Conservation (phyloP, 2,797 vertebrate species). For the Acrocephalus scirpaceus region DNA sequence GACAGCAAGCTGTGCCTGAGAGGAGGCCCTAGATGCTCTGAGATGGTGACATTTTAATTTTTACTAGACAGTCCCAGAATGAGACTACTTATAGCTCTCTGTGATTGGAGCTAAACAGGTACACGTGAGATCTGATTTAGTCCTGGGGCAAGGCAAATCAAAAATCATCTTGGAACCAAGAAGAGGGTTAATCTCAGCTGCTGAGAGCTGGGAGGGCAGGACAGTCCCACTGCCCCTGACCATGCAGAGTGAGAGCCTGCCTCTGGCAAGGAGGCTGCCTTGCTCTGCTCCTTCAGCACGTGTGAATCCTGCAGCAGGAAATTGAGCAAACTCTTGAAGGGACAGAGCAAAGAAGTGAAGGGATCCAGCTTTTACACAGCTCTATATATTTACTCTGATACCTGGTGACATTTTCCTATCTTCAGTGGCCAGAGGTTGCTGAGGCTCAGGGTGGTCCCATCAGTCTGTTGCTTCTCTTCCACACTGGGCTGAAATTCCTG, state of each 20-base stretch:
- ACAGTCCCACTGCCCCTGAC: neutral
- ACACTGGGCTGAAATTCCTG: neutral
- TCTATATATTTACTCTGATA: neutral
- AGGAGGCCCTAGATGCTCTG: neutral
- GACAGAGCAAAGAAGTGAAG: neutral
- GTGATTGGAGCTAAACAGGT: neutral
- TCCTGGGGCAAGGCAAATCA: neutral
- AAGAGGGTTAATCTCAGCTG: neutral
- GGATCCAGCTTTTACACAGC: neutral
- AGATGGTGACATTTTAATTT: neutral
- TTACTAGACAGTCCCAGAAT: neutral
- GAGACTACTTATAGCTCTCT: neutral
- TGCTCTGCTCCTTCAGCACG: neutral
- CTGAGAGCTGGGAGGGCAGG: neutral
- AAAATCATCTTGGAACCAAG: neutral
- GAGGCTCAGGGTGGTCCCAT: neutral
- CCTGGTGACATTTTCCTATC: neutral
- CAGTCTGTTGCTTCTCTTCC: neutral
- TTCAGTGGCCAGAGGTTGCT: neutral
- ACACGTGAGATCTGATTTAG: neutral
- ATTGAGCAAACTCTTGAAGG: rapidly evolving
- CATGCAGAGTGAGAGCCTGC: neutral
- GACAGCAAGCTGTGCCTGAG: neutral
- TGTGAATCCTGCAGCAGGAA: neutral
- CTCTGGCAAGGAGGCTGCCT: neutral